Evolutionary conservation across 2,113 vertebrate genomes (phyloP), one percentile per base, ranked within the genome.

Genomic region (Saccopteryx bilineata): DNA sequence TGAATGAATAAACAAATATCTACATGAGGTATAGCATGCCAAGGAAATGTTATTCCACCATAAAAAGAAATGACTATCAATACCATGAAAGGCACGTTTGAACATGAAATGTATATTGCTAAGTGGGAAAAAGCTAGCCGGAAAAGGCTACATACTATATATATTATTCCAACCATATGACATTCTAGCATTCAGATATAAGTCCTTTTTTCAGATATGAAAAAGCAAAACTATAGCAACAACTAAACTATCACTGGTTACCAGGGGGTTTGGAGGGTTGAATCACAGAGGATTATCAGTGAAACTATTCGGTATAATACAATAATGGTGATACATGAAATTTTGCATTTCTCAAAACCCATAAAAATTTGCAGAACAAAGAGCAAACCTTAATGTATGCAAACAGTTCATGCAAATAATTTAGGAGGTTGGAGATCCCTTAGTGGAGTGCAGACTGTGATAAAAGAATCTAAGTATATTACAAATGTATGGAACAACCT

Each of bases 271-370:
- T 54, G 18, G 31, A 69, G 71, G 6, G 9, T 14, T 90, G 52
- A 83, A 68, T 83, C 69, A 75, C 11, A 50, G 48, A 48, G 14
- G 28, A 68, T 17, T 65, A 68, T 79, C n/a, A 61, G n/a, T 46
- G 24, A 71, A 79, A 85, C 78, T 74, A 65, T 83, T 94, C 26
- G 66, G 28, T 31, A 18, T 92, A 52, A 58, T 23, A 15, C 17
- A 18, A 15, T n/a, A 81, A 65, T n/a, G 58, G 33, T 14, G 66
- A 48, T 81, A 28, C 5, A 21, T 28, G 33, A 33, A 8, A 58
- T 26, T 87, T 54, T 81, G 56, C 91, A 87, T 75, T 66, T 65
- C 50, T 60, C 71, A 94, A 84, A 90, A 68, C 21, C 14, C 23
- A 65, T 31, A 60, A 48, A 24, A 81, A 19, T 81, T 88, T 54